Conservation (phyloP, 2,113 vertebrate genomes). For the Callipepla squamata region DNA sequence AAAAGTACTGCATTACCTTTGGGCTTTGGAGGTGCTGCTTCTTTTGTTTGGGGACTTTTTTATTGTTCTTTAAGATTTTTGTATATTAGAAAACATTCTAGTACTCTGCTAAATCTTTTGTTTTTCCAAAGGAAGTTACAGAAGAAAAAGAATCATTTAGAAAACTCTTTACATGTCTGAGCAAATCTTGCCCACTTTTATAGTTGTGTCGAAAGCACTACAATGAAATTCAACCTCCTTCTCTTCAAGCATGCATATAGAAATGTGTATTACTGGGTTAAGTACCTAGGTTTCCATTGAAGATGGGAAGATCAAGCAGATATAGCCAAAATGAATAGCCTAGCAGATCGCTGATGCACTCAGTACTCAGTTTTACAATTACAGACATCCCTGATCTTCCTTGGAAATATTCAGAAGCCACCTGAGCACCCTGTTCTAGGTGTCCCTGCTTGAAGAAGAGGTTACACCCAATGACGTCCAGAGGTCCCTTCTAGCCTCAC, state of each 20-base stretch:
- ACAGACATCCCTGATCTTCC: not conserved
- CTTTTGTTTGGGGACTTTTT: not conserved
- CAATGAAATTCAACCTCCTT: not conserved
- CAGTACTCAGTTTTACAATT: not conserved
- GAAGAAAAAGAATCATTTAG: not conserved
- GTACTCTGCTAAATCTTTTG: not conserved
- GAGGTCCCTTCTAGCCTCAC: not conserved
- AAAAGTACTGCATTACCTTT: not conserved
- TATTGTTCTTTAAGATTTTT: not conserved
- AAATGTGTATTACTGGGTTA: not conserved
- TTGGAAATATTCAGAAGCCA: not conserved
- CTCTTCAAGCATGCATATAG: not conserved
- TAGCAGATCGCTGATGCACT: not conserved
- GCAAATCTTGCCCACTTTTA: not conserved
- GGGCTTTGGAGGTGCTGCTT: not conserved
- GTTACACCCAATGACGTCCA: not conserved
- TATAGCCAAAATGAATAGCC: not conserved
- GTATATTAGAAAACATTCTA: not conserved
- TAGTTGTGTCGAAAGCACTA: not conserved
- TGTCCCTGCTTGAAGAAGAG: not conserved
- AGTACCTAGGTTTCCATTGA: not conserved
- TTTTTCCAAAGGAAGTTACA: not conserved
- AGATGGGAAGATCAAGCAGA: not conserved
- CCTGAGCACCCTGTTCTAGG: not conserved
- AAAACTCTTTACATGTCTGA: not conserved